Conservation (phyloP, 2,113 vertebrate species). For the Willisornis vidua region DNA sequence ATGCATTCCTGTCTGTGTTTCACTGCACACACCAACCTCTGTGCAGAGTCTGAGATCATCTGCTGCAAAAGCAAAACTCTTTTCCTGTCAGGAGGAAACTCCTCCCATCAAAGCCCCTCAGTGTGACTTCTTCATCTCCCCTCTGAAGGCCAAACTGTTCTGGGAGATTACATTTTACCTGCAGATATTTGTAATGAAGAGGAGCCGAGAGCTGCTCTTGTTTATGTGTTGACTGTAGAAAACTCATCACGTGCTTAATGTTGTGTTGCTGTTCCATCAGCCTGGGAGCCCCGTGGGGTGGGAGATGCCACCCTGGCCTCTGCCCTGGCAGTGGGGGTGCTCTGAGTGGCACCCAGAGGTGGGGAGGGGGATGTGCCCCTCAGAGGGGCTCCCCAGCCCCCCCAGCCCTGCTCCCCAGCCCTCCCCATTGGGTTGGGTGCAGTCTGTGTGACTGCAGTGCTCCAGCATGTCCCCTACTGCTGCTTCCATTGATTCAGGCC, state of each 20-base stretch:
- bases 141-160: background rate
- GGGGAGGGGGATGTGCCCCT: background rate
- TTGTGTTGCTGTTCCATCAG: background rate
- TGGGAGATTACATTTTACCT: background rate
- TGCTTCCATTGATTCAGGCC: background rate
- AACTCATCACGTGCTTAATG: background rate
- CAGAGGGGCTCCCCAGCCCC: background rate
- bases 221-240: background rate
- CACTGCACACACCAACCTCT: accelerated
- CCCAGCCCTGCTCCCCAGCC: background rate
- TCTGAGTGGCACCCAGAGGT: background rate
- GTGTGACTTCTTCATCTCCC: background rate
- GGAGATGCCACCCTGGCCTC: background rate
- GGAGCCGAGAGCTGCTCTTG: background rate
- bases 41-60: background rate
- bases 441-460: background rate
- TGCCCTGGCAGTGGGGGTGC: background rate
- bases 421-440: background rate
- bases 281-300: background rate
- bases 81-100: background rate
- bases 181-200: background rate
- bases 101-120: background rate
- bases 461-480: background rate
- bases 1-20: accelerated
- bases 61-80: background rate